Conservation (phyloP, 1,140 invertebrate species). For the Matsumurasca onukii region DNA sequence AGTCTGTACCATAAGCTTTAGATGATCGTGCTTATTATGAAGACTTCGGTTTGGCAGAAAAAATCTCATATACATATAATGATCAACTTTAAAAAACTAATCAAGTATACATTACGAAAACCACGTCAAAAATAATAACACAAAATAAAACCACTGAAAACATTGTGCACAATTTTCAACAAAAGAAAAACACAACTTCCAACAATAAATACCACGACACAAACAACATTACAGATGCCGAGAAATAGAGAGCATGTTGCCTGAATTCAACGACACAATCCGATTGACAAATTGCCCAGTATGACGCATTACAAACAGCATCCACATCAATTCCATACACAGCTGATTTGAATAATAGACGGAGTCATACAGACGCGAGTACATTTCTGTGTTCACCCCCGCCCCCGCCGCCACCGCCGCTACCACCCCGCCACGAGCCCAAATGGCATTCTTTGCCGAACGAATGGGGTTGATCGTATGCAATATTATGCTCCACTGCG, state of each 20-base stretch:
- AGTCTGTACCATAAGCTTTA: too few relatives aligned
- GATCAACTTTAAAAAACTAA: background rate
- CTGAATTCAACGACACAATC: background rate
- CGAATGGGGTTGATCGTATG: conserved; percentile 19
- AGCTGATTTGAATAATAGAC: conserved; percentile 22
- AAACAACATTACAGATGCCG: background rate
- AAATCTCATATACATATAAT: too few relatives aligned
- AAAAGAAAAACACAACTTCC: background rate
- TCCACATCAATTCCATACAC: background rate
- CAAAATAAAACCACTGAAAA: background rate
- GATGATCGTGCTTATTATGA: too few relatives aligned
- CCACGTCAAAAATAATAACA: background rate
- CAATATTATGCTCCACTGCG: conserved; percentile 9
- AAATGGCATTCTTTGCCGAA: conserved; percentile 17
- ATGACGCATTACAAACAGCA: conserved; percentile 19
- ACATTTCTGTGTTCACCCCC: conserved; percentile 6
- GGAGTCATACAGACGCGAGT: background rate
- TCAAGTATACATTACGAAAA: background rate
- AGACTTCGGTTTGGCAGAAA: too few relatives aligned
- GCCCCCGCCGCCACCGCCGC: background rate
- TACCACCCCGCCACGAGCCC: too few relatives aligned
- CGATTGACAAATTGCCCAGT: conserved; percentile 19
- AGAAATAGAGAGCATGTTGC: background rate
- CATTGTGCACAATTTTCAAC: background rate
- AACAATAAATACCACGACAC: background rate